These are phyloP conservation scores for Baccha elongata DNA, from an alignment of 2,888 invertebrate species.

Conservation along the genomic window DNA sequence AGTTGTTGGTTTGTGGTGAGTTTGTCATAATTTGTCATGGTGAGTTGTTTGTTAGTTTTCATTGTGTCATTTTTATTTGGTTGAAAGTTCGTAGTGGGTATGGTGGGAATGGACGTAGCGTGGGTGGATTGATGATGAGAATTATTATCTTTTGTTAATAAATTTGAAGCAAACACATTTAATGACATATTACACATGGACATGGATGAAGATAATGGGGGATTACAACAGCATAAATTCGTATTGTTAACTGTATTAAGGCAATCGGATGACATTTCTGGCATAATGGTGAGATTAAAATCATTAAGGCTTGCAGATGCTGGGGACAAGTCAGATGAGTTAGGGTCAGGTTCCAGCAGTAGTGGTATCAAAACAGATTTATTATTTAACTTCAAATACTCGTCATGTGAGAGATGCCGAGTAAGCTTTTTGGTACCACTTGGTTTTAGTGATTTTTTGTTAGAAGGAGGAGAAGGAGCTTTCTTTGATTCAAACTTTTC, in stretches of 20 bases:
- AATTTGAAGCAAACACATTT: slow-evolving; percentile 70
- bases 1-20: slow-evolving; percentile 12
- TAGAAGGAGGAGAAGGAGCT: background rate
- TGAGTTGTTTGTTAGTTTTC: slow-evolving; percentile 18
- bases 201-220: slow-evolving; percentile 54
- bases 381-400: slow-evolving; percentile 33
- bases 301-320: background rate
- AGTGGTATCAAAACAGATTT: slow-evolving; percentile 40
- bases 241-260: slow-evolving; percentile 39
- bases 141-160: slow-evolving; percentile 68
- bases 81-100: slow-evolving; percentile 39
- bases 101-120: slow-evolving; percentile 64
- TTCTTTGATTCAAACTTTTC: slow-evolving; percentile 33
- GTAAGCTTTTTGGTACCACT: slow-evolving; percentile 43
- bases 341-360: slow-evolving; percentile 44
- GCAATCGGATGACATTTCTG: slow-evolving; percentile 51
- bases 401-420: slow-evolving; percentile 64
- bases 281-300: slow-evolving; percentile 24
- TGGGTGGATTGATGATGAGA: slow-evolving; percentile 50
- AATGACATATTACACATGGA: slow-evolving; percentile 70
- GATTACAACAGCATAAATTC: slow-evolving; percentile 54
- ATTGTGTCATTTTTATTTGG: slow-evolving; percentile 21
- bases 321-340: slow-evolving; percentile 64
- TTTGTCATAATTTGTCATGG: slow-evolving; percentile 40
- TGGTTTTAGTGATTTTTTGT: slow-evolving; percentile 2